Percentiles rank a stretch among this genome's conserved stretches.
Conservation (phyloP, 2,113 vertebrate species). For the Eolophus roseicapilla region DNA sequence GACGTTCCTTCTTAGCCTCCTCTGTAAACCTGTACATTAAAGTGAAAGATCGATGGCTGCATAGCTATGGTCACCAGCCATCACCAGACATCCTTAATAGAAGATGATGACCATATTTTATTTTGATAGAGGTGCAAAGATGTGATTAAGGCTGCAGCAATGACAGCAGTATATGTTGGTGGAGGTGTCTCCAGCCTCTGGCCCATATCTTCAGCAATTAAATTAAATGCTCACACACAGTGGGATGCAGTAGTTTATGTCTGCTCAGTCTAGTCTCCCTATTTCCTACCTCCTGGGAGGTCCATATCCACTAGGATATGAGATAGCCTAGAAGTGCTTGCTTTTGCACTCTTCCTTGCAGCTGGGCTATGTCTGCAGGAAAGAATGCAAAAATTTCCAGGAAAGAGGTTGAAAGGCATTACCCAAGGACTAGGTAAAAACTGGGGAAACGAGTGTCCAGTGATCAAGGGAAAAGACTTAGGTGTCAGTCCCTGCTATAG, state of each 20-base stretch:
- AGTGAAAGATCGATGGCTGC: neutral
- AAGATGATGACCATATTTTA: fast-evolving
- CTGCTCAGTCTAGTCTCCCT: neutral
- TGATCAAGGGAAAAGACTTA: neutral
- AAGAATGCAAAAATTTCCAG: neutral
- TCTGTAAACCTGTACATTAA: neutral
- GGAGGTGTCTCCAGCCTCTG: neutral
- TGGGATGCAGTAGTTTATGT: neutral
- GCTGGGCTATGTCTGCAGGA: neutral
- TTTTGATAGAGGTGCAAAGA: neutral
- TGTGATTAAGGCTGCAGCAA: neutral
- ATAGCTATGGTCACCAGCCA: neutral
- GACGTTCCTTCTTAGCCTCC: too few species aligned
- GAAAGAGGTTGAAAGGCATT: neutral
- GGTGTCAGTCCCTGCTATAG: neutral
- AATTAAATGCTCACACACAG: neutral
- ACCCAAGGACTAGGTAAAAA: neutral
- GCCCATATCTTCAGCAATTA: neutral
- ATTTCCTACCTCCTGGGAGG: neutral
- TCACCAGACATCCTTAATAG: neutral
- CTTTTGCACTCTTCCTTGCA: neutral
- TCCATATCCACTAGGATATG: neutral
- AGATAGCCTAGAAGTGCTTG: neutral
- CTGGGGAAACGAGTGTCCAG: neutral
- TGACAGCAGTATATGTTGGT: fast-evolving